Base-by-base conservation (phyloP, 2,113 vertebrate genomes). In the Apteryx owenii region DNA sequence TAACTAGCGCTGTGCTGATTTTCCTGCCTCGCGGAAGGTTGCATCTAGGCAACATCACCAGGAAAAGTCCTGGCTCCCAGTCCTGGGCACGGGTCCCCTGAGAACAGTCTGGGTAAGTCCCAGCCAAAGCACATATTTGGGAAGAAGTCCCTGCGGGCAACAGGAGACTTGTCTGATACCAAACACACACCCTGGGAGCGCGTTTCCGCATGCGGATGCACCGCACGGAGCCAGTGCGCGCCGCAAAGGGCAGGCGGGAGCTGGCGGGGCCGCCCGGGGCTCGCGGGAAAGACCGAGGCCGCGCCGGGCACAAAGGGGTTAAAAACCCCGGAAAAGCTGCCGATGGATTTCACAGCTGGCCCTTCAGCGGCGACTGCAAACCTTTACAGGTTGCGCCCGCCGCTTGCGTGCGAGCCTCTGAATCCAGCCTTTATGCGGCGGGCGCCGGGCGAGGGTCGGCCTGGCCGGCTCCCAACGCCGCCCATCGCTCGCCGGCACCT, bases 261-360 rank as follows among this genome's bases (percentile, higher is more conserved):
- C 33, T 46, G 56, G 9, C 12, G 42, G 9, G 8, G 21, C 25
- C 69, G 66, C 33, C 75, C 46, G 83, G 56, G 26, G 36, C 19
- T 53, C 22, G 10, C 1, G 0, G 61, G 56, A 31, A 69, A 90
- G 64, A 53, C 8, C 0, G 2, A 68, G 64, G 12, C 60, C 42
- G 9, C 8, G 38, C n/a, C 44, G 94, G 22, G 6, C 26, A 94
- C 25, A 60, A 93, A 96, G 33, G 93, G 88, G 93, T 97, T 97
- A 97, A 97, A 94, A 94, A 88, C 33, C 22, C 84, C 68, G 92
- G 81, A 2, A 53, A 85, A 83, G 62, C 85, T 70, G 36, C 79
- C 89, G 79, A 94, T 95, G 80, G 82, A 42, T 94, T 93, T 96
- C 91, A 88, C 93, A 96, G 89, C 65, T 88, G 93, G 69, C 58